A percentile compares a stretch with the other conserved stretches of the same genome.
These are phyloP conservation scores for Diarsia brunnea DNA, from an alignment of 2,888 invertebrate genomes.

Conservation along the genomic window DNA sequence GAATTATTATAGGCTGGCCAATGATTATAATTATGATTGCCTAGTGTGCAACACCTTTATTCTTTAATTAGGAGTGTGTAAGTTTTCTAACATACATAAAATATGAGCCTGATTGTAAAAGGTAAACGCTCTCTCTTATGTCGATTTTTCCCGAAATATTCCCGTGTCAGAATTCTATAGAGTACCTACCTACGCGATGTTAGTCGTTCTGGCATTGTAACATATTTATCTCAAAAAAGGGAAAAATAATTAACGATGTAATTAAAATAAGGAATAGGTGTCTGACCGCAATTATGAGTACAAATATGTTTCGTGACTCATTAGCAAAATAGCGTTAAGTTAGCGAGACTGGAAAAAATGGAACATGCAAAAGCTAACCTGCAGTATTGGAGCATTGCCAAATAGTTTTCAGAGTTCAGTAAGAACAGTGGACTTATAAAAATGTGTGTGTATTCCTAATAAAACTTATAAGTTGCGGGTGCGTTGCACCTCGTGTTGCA, in stretches of 20 bases:
- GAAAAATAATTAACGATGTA: neutral
- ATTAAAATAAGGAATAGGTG: conserved; percentile 30
- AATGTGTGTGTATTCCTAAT: neutral
- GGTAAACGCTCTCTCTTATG: too few relatives aligned
- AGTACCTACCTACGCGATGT: too few relatives aligned
- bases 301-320: conserved; percentile 55
- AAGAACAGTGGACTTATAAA: conserved; percentile 28
- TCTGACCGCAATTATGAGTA: conserved; percentile 43
- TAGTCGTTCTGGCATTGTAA: neutral
- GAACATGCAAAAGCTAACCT: conserved; percentile 68
- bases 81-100: neutral
- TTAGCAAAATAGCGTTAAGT: conserved; percentile 65
- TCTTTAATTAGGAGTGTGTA: neutral
- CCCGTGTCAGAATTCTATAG: neutral
- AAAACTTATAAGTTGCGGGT: conserved; percentile 17
- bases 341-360: conserved; percentile 65
- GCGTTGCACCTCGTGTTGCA: neutral
- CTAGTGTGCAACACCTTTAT: neutral
- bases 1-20: neutral
- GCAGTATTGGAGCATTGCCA: conserved; percentile 73
- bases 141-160: neutral
- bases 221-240: neutral
- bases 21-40: neutral
- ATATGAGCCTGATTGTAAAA: conserved; percentile 1
- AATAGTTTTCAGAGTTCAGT: conserved; percentile 55